A percentile compares a stretch with the other conserved stretches of the same genome.
Conservation (phyloP, 2,888 invertebrate species). For the Eumacrocentrus americanus region DNA sequence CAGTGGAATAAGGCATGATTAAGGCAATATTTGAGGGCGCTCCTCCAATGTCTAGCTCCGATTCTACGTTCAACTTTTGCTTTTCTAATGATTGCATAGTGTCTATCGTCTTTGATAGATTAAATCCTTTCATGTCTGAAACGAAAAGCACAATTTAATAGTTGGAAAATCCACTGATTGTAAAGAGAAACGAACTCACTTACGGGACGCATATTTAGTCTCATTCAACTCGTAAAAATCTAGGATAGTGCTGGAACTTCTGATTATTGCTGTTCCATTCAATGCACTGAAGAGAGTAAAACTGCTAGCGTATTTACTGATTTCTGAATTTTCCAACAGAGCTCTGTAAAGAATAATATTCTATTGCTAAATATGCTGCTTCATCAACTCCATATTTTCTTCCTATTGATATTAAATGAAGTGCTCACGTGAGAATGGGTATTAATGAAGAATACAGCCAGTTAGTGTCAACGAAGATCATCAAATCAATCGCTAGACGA, state of each 20-base stretch:
- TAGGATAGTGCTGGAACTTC: constrained; percentile 67
- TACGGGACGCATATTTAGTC: constrained; percentile 67
- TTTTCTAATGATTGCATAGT: constrained; percentile 64
- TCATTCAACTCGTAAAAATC: constrained; percentile 71
- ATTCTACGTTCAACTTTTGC: constrained; percentile 66
- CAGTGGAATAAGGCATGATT: constrained; percentile 65
- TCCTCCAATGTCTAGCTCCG: constrained; percentile 65
- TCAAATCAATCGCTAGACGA: constrained; percentile 67
- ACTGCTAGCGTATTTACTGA: constrained; percentile 72
- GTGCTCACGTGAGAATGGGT: constrained; percentile 68
- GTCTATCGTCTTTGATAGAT: constrained; percentile 66
- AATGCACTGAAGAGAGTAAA: constrained; percentile 72
- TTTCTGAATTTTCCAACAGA: constrained; percentile 50
- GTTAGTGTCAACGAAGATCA: constrained; percentile 71
- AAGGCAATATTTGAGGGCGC: constrained; percentile 73
- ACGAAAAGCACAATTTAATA: background rate
- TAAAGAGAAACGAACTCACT: no score
- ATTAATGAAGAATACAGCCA: constrained; percentile 70
- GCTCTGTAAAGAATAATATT: constrained; percentile 37
- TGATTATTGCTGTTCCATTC: constrained; percentile 69
- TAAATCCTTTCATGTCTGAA: constrained; percentile 67
- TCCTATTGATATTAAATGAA: background rate
- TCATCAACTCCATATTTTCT: background rate
- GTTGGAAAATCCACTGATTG: background rate
- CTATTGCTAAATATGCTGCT: background rate